These are phyloP conservation scores for Mya arenaria DNA, from an alignment of 1,140 invertebrate genomes.

Conservation along the genomic window DNA sequence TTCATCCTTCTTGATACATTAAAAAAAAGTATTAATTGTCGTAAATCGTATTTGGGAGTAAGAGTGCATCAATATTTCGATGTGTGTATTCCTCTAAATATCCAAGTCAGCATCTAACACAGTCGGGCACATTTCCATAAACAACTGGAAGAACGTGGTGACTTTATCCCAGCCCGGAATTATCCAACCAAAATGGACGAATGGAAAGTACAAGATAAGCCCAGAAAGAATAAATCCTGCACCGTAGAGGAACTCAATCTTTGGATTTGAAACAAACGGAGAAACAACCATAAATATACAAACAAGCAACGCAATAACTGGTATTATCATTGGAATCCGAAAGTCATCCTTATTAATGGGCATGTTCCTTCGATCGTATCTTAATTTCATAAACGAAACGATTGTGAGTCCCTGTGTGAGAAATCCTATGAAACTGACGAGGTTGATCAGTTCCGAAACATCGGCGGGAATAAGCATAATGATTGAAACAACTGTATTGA, in stretches of 20 bases:
- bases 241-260: conserved; percentile 36
- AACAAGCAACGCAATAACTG: conserved; percentile 2
- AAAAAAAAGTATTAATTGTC: too few relatives aligned
- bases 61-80: too few relatives aligned
- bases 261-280: conserved; percentile 37
- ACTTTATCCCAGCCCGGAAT: conserved; percentile 13
- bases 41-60: too few relatives aligned
- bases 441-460: conserved; percentile 13
- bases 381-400: not conserved
- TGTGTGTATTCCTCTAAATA: too few relatives aligned
- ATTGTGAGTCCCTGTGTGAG: not conserved
- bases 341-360: conserved; percentile 6
- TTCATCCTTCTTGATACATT: too few relatives aligned
- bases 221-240: conserved; percentile 23
- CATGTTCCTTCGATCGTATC: conserved; percentile 1
- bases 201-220: conserved; percentile 24
- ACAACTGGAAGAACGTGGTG: not conserved
- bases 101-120: conserved; percentile 2
- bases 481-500: conserved; percentile 7
- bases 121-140: conserved; percentile 12
- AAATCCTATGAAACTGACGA: conserved; percentile 22
- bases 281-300: conserved; percentile 32
- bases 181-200: conserved; percentile 20
- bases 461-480: conserved; percentile 27
- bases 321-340: conserved; percentile 14